phyloP scores from a whole-genome alignment of 2,113 vertebrate species.

The Ceyx margarethae region DNA sequence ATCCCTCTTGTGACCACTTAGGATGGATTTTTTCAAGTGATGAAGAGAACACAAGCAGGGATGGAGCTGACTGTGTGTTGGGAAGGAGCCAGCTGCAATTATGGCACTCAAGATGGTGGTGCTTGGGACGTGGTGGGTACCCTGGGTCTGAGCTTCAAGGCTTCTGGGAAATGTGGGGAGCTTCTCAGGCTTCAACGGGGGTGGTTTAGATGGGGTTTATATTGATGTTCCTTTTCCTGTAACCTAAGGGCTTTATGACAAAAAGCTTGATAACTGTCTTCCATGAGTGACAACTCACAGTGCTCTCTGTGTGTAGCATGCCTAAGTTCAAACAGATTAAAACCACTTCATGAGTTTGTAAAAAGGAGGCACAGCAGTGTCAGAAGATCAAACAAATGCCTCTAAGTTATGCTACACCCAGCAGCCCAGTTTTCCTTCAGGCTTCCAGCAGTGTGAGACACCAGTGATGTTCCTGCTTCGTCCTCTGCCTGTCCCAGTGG shows the following conservation, averaged over 20 bases:
- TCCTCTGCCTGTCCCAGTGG: fast-evolving
- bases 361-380: neutral
- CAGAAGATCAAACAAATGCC: neutral
- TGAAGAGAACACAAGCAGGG: neutral
- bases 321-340: neutral
- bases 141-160: neutral
- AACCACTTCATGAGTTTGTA: neutral
- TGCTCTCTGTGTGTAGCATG: fast-evolving
- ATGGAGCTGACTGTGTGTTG: neutral
- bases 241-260: neutral
- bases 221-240: neutral
- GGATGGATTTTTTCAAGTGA: neutral
- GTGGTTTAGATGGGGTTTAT: neutral
- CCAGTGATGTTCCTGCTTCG: fast-evolving
- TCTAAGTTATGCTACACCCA: neutral
- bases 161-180: neutral
- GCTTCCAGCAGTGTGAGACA: neutral
- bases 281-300: neutral
- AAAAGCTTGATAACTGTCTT: neutral
- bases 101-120: neutral
- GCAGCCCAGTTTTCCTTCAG: neutral
- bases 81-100: neutral
- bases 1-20: neutral
- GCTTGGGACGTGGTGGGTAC: too few species aligned
- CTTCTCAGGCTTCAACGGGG: neutral